Conservation (phyloP, 2,113 vertebrate species). For the Ctenomys sociabilis region DNA sequence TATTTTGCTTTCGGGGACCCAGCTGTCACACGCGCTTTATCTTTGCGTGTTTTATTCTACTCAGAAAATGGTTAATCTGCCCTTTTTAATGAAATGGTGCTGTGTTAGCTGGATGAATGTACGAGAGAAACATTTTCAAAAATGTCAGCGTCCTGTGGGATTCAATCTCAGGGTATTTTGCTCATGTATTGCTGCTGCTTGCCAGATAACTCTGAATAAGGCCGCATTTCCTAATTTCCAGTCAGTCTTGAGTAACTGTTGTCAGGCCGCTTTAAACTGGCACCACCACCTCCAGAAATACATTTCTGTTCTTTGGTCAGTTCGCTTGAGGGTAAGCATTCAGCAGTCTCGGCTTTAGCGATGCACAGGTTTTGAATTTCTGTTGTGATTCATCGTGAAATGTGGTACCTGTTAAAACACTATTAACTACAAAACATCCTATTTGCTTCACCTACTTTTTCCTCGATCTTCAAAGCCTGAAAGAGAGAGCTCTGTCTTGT, state of each 20-base stretch:
- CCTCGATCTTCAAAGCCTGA: conserved; percentile 8
- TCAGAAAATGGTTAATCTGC: background rate
- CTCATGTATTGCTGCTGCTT: background rate
- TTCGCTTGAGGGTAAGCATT: background rate
- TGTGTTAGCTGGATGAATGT: background rate
- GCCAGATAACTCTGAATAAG: background rate
- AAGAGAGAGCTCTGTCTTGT: conserved; percentile 15
- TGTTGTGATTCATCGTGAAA: background rate
- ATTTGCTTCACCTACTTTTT: conserved; percentile 21
- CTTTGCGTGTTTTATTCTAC: background rate
- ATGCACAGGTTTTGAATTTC: background rate
- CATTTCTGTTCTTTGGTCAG: background rate
- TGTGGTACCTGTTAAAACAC: background rate
- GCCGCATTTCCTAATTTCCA: background rate
- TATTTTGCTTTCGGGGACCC: background rate
- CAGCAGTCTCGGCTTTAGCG: background rate
- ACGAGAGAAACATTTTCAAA: background rate
- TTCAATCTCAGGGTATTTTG: background rate
- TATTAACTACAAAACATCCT: background rate
- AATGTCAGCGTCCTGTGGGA: background rate
- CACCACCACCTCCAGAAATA: background rate
- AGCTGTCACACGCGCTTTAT: background rate
- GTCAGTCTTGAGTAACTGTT: background rate
- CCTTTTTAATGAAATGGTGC: background rate
- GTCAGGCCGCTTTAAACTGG: background rate